Evolutionary conservation across 2,113 vertebrate genomes (phyloP).

Genomic region (Microtus montanus): DNA sequence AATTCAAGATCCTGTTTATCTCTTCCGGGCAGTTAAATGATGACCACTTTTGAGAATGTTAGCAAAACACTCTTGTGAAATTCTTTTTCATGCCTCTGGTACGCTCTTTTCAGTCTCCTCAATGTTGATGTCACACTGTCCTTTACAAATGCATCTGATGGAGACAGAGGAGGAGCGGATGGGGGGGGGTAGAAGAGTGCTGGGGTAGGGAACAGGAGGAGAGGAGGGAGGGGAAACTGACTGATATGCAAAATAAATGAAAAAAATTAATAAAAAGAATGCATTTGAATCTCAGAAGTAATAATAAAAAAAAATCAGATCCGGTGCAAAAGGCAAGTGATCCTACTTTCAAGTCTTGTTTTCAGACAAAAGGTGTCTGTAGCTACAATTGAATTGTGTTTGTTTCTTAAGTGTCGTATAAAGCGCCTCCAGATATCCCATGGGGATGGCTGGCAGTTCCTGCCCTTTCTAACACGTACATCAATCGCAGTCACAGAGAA

Average conservation of each 20-base stretch:
- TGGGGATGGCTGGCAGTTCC: neutral
- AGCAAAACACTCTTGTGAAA: neutral
- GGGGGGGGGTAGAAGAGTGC: too few relatives aligned
- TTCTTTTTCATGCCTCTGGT: neutral
- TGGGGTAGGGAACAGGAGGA: too few relatives aligned
- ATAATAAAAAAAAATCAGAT: conserved; percentile 11
- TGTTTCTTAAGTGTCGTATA: neutral
- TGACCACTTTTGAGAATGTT: neutral
- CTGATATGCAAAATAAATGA: too few relatives aligned
- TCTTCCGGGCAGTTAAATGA: neutral
- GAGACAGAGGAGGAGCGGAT: too few relatives aligned
- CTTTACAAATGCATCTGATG: conserved; percentile 41
- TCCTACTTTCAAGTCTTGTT: neutral
- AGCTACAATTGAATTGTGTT: neutral
- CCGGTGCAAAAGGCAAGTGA: conserved; percentile 34
- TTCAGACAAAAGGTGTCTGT: neutral
- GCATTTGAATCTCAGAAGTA: conserved; percentile 50
- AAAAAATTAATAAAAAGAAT: too few relatives aligned
- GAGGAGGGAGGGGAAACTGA: too few relatives aligned
- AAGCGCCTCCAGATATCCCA: neutral
- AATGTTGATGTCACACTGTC: neutral
- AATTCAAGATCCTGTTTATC: neutral
- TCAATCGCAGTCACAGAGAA: neutral
- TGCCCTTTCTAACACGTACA: neutral
- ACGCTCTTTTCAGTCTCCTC: neutral